A percentile compares a stretch with the other conserved stretches of the same genome.
These are phyloP conservation scores for Marcusenius ussheri DNA, from an alignment of 2,113 vertebrate species.

Conservation along the genomic window DNA sequence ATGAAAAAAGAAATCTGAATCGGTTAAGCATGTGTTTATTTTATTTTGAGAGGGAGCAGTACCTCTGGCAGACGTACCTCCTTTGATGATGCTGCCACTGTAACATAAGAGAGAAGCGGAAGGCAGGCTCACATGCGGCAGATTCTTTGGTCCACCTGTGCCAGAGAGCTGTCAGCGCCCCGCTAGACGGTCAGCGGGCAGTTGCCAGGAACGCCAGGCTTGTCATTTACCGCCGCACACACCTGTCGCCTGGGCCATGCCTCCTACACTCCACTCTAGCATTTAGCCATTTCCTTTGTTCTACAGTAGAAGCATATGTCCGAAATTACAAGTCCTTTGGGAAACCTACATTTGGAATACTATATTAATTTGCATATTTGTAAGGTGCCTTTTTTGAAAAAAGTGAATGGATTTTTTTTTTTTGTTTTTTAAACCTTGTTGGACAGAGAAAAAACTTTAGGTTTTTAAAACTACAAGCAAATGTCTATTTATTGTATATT, in stretches of 20 bases:
- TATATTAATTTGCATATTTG: neutral
- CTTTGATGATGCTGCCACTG: neutral
- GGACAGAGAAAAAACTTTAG: neutral
- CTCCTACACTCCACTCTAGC: neutral
- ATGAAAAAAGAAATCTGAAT: neutral
- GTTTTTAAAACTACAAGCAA: neutral
- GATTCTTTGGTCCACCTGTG: neutral
- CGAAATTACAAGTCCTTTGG: neutral
- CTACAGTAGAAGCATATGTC: neutral
- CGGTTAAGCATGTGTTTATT: neutral
- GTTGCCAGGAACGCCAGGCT: neutral
- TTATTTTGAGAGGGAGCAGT: neutral
- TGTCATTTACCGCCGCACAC: neutral
- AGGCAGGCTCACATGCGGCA: neutral
- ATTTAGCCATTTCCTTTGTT: neutral
- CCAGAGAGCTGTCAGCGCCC: neutral
- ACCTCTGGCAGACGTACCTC: neutral
- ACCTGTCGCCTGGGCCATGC: neutral
- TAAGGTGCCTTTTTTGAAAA: neutral
- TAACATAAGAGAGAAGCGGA: neutral
- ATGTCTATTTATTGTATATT: neutral
- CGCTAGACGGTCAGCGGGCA: neutral
- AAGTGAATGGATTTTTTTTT: neutral
- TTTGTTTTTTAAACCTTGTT: neutral
- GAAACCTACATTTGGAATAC: neutral